A percentile compares a stretch with the other conserved stretches of the same genome.
These are phyloP conservation scores for Ariolimax columbianus DNA, from an alignment of 2,888 invertebrate genomes.

Conservation along the genomic window DNA sequence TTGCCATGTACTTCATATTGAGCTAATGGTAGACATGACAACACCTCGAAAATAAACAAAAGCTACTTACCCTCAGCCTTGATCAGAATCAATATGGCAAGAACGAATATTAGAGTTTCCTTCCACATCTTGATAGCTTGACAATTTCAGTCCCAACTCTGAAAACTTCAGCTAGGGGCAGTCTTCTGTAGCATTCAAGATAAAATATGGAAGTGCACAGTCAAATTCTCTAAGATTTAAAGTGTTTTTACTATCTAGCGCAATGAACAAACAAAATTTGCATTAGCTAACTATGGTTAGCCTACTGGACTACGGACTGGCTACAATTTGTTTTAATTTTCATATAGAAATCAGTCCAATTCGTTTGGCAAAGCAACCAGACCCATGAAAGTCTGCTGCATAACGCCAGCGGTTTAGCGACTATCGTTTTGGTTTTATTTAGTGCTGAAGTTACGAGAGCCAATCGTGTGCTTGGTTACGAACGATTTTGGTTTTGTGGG, in stretches of 20 bases:
- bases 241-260: background rate
- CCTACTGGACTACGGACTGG: background rate
- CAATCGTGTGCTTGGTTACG: background rate
- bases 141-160: constrained; percentile 34
- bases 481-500: background rate
- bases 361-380: constrained; percentile 34
- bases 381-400: constrained; percentile 38
- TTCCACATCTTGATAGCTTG: constrained; percentile 38
- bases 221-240: background rate
- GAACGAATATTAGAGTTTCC: constrained; percentile 39
- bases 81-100: constrained; percentile 41
- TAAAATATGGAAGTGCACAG: background rate
- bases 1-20: too few relatives aligned
- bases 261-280: background rate
- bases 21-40: too few relatives aligned
- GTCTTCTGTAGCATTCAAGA: background rate
- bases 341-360: too few relatives aligned
- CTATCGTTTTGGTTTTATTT: constrained; percentile 25
- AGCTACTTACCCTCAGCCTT: constrained; percentile 30
- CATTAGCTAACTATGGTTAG: constrained; percentile 21
- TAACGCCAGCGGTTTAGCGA: background rate
- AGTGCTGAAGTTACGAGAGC: background rate
- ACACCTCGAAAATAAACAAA: background rate
- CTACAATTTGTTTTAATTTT: background rate
- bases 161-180: constrained; percentile 35